Conservation (phyloP, 2,888 invertebrate species). For the Artemia sinica region DNA sequence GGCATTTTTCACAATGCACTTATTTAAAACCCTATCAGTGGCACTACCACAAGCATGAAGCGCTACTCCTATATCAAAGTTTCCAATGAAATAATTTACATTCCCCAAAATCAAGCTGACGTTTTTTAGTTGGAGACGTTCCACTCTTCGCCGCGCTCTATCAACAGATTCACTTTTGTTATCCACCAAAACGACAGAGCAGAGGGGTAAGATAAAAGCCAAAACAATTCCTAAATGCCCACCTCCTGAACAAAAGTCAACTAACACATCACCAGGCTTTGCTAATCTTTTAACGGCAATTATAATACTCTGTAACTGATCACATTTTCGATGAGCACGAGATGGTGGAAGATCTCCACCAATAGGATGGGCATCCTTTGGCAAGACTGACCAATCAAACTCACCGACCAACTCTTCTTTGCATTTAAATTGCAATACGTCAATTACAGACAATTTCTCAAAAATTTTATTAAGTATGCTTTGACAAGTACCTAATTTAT, state of each 20-base stretch:
- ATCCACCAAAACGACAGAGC: slow-evolving; percentile 63
- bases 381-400: slow-evolving; percentile 49
- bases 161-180: slow-evolving; percentile 72
- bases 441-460: neutral
- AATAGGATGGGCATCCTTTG: slow-evolving; percentile 53
- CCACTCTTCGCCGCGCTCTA: slow-evolving; percentile 52
- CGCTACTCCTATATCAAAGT: slow-evolving; percentile 64
- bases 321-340: slow-evolving; percentile 56
- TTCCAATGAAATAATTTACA: slow-evolving; percentile 62
- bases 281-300: slow-evolving; percentile 55
- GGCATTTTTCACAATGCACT: slow-evolving; percentile 55
- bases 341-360: slow-evolving; percentile 58
- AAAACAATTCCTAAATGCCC: slow-evolving; percentile 78
- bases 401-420: slow-evolving; percentile 8
- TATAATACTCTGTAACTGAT: slow-evolving; percentile 68
- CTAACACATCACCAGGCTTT: slow-evolving; percentile 37
- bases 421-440: neutral
- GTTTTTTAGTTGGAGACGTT: slow-evolving; percentile 49
- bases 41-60: slow-evolving; percentile 89
- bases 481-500: slow-evolving; percentile 1
- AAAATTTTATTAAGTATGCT: neutral
- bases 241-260: slow-evolving; percentile 87
- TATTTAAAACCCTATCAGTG: slow-evolving; percentile 72
- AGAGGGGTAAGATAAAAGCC: slow-evolving; percentile 57
- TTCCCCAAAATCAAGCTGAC: slow-evolving; percentile 67